Percentiles rank a stretch among this genome's conserved stretches.
Conservation (phyloP, 2,797 vertebrate species). For the Parotocinclus haroldoi region DNA sequence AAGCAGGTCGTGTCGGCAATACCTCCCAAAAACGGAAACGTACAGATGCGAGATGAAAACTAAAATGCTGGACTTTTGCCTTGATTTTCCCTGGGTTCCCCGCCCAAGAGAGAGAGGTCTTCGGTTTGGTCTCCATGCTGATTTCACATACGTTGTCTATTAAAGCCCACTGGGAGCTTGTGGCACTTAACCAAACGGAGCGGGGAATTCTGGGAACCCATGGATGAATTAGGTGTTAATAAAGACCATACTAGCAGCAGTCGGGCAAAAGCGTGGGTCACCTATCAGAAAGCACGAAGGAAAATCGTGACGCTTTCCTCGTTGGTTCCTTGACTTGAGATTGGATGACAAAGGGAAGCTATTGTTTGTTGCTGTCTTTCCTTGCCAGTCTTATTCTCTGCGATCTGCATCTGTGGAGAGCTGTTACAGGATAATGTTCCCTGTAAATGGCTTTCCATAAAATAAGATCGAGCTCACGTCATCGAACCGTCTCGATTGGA, state of each 20-base stretch:
- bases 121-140: slow-evolving; percentile 59
- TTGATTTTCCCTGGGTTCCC: slow-evolving; percentile 36
- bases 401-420: background rate
- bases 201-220: slow-evolving; percentile 12
- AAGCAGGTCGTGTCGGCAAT: no score
- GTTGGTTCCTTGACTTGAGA: slow-evolving; percentile 2
- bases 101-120: slow-evolving; percentile 39
- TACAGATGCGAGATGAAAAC: slow-evolving; percentile 26
- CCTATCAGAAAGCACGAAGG: background rate
- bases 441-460: slow-evolving; percentile 11
- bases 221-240: slow-evolving; percentile 41
- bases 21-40: background rate
- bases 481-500: slow-evolving; percentile 11
- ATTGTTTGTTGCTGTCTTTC: background rate
- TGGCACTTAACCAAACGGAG: slow-evolving; percentile 19
- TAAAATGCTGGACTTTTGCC: slow-evolving; percentile 43
- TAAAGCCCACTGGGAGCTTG: slow-evolving; percentile 65
- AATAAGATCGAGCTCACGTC: slow-evolving; percentile 2
- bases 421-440: slow-evolving; percentile 11
- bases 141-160: slow-evolving; percentile 78
- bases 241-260: slow-evolving; percentile 13
- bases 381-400: background rate
- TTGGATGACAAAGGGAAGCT: background rate
- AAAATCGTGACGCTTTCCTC: background rate
- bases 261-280: slow-evolving; percentile 12